A percentile compares a stretch with the other conserved stretches of the same genome.
These are phyloP conservation scores for Drosophila cyrtoloma DNA, from an alignment of 2,888 invertebrate species.

Conservation along the genomic window DNA sequence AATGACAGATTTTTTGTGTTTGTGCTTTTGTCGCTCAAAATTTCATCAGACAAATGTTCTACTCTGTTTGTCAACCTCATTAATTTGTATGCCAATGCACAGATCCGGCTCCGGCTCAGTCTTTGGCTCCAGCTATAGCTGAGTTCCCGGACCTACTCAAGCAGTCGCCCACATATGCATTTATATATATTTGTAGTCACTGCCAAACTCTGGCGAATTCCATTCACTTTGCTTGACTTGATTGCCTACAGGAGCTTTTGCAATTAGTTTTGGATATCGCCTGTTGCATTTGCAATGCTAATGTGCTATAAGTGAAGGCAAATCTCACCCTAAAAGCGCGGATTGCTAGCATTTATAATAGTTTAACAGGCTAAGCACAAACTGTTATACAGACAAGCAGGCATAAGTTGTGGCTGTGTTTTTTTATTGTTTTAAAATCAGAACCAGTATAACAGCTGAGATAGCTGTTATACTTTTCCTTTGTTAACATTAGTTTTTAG, in stretches of 20 bases:
- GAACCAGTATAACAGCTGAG: constrained; percentile 1
- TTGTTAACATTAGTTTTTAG: background rate
- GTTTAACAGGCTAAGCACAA: constrained; percentile 1
- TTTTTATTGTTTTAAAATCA: background rate
- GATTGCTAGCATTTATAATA: constrained; percentile 18
- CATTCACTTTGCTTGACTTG: constrained; percentile 48
- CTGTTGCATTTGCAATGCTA: constrained; percentile 67
- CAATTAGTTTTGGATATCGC: constrained; percentile 72
- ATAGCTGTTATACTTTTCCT: constrained; percentile 16
- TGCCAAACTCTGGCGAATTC: constrained; percentile 16
- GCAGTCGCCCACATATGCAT: constrained; percentile 21
- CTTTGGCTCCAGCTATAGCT: constrained; percentile 52
- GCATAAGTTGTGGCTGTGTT: background rate
- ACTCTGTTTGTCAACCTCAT: constrained; percentile 18
- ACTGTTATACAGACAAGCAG: constrained; percentile 10
- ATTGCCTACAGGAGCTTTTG: constrained; percentile 78
- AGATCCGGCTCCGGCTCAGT: constrained; percentile 70
- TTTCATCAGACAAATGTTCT: constrained; percentile 70
- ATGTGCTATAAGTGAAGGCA: constrained; percentile 40
- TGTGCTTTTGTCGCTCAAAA: constrained; percentile 28
- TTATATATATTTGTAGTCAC: background rate
- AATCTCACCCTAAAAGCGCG: constrained; percentile 15
- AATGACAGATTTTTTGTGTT: background rate
- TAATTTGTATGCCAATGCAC: constrained; percentile 64
- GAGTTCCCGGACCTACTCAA: constrained; percentile 67